A percentile compares a stretch with the other conserved stretches of the same genome.
Conservation (phyloP, 2,113 vertebrate genomes). For the Todiramphus chloris region DNA sequence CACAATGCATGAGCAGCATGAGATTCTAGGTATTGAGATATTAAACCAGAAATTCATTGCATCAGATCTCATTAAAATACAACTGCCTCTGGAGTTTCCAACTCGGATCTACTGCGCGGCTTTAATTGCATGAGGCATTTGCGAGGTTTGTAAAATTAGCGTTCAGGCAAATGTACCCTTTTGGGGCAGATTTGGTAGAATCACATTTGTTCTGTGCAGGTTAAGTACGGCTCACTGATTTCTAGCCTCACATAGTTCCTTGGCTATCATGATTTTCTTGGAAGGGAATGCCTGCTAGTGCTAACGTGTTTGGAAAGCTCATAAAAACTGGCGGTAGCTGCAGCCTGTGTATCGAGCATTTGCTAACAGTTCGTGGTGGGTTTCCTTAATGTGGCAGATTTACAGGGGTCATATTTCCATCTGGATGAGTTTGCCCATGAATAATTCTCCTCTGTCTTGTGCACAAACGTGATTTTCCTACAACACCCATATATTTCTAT, state of each 20-base stretch:
- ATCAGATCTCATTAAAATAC: not conserved
- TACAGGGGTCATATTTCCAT: slow-evolving; percentile 35
- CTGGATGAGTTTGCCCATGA: not conserved
- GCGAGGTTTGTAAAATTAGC: not conserved
- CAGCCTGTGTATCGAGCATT: not conserved
- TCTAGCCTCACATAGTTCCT: not conserved
- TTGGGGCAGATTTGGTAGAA: not conserved
- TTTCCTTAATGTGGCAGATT: slow-evolving; percentile 27
- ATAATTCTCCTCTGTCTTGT: slow-evolving; percentile 9
- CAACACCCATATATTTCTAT: slow-evolving; percentile 3
- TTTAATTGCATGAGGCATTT: not conserved
- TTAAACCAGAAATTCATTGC: not conserved
- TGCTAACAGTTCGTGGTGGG: not conserved
- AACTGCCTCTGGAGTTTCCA: not conserved
- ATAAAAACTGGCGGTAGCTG: slow-evolving; percentile 18
- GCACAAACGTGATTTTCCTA: not conserved
- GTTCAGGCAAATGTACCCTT: not conserved
- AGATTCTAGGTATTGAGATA: not conserved
- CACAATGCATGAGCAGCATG: not conserved
- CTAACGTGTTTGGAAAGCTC: slow-evolving; percentile 23
- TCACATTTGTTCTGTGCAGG: not conserved
- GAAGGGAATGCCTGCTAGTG: slow-evolving; percentile 14
- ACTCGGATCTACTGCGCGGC: not conserved
- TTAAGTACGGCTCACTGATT: not conserved
- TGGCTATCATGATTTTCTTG: slow-evolving; percentile 9